phyloP scores from a whole-genome alignment of 2,888 invertebrate species.

The Deilephila porcellus region DNA sequence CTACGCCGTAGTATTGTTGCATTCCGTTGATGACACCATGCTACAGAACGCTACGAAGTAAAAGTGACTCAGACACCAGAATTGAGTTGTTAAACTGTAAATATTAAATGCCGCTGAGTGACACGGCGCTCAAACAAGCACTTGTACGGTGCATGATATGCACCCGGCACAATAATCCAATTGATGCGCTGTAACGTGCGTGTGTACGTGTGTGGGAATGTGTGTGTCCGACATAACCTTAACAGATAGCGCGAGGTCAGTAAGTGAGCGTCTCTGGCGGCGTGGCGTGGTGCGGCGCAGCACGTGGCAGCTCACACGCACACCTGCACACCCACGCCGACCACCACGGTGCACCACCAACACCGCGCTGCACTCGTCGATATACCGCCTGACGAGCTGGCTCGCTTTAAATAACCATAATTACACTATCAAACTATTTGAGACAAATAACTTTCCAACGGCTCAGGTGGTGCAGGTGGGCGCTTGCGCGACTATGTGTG shows the following conservation, averaged over 20 bases:
- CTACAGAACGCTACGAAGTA: too few species aligned
- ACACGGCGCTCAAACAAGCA: not conserved
- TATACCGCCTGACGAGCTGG: not conserved
- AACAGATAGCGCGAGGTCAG: conserved; percentile 30
- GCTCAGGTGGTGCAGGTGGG: conserved; percentile 44
- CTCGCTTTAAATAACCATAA: conserved; percentile 5
- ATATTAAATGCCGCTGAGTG: not conserved
- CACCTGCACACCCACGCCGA: conserved; percentile 4
- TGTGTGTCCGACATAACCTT: conserved; percentile 1
- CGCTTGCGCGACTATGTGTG: conserved; percentile 62
- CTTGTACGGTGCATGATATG: conserved; percentile 18
- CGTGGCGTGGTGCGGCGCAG: not conserved
- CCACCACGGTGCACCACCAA: not conserved
- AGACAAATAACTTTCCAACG: conserved; percentile 36
- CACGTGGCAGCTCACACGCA: conserved; percentile 32
- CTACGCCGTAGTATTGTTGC: conserved; percentile 8
- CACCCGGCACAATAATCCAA: conserved; percentile 24
- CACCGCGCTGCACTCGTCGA: not conserved
- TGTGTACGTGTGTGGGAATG: not conserved
- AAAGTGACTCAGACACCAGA: not conserved
- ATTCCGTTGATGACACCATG: not conserved
- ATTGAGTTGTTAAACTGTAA: not conserved
- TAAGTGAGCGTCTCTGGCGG: conserved; percentile 4
- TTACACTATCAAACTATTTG: conserved; percentile 27
- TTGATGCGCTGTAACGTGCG: not conserved